Conservation (phyloP, 2,888 invertebrate species). For the Athalia rosae region DNA sequence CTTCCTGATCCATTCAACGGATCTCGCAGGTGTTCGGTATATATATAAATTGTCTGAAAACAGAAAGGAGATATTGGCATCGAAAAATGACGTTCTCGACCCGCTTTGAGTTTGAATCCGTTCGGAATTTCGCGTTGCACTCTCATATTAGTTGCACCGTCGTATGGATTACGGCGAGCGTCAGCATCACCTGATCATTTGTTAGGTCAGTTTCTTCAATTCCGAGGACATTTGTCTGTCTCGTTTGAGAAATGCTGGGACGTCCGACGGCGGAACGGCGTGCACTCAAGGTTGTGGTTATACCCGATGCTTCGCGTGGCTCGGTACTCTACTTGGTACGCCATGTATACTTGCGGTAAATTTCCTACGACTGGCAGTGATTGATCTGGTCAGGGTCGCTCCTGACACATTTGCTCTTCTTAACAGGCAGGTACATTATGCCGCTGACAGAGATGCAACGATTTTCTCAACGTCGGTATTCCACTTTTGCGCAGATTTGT, state of each 20-base stretch:
- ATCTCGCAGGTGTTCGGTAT: background rate
- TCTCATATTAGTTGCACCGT: slow-evolving; percentile 19
- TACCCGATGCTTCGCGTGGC: slow-evolving; percentile 38
- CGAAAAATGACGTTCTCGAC: slow-evolving; percentile 5
- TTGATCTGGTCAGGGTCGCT: slow-evolving; percentile 41
- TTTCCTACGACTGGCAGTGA: slow-evolving; percentile 43
- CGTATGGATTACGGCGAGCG: slow-evolving; percentile 24
- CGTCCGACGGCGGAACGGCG: slow-evolving; percentile 23
- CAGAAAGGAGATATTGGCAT: background rate
- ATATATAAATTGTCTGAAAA: slow-evolving; percentile 12
- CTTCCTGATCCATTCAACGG: slow-evolving; percentile 20
- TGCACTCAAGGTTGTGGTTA: slow-evolving; percentile 40
- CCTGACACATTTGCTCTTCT: slow-evolving; percentile 41
- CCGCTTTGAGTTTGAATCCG: slow-evolving; percentile 16
- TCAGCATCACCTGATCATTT: slow-evolving; percentile 32
- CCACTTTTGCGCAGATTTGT: background rate
- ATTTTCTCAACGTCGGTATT: background rate
- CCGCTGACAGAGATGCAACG: slow-evolving; percentile 32
- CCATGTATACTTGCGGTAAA: slow-evolving; percentile 42
- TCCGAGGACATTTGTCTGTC: slow-evolving; percentile 42
- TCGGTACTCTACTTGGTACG: slow-evolving; percentile 29
- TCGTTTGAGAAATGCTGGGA: slow-evolving; percentile 39
- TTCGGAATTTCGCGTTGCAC: slow-evolving; percentile 26
- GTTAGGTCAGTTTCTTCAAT: slow-evolving; percentile 42
- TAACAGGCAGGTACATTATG: slow-evolving; percentile 36